These are phyloP conservation scores for Albula goreensis DNA, from an alignment of 2,113 vertebrate species.

Conservation along the genomic window DNA sequence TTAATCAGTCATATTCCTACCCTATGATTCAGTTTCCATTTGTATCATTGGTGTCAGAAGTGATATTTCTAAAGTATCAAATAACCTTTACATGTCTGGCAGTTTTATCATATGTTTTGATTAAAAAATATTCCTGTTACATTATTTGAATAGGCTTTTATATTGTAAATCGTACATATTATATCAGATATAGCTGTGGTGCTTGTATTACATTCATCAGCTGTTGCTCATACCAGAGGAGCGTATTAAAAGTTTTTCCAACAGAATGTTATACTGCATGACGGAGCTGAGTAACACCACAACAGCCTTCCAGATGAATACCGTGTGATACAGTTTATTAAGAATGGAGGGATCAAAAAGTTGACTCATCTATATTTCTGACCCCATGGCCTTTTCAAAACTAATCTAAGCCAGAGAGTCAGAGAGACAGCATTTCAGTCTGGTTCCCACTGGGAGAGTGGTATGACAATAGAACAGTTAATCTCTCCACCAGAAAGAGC, in stretches of 20 bases:
- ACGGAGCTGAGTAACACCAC: background rate
- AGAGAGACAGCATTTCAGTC: slow-evolving; percentile 2
- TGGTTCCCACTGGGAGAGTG: background rate
- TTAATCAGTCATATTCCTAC: background rate
- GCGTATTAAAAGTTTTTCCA: slow-evolving; percentile 12
- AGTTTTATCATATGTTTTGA: no score
- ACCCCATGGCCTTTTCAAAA: background rate
- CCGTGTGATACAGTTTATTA: background rate
- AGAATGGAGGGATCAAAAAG: background rate
- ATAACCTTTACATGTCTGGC: no score
- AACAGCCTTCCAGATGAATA: background rate
- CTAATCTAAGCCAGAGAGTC: slow-evolving; percentile 18
- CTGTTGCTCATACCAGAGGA: background rate
- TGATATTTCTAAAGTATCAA: no score
- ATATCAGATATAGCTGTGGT: background rate
- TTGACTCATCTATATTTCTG: slow-evolving; percentile 20
- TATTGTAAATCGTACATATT: background rate
- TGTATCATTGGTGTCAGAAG: background rate
- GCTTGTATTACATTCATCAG: background rate
- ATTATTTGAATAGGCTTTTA: background rate
- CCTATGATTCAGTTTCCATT: no score
- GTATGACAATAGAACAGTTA: background rate
- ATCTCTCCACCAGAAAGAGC: background rate
- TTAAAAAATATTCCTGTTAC: background rate
- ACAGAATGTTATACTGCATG: no score